Conservation (phyloP, 2,888 invertebrate species). For the Hemicrepidius hirtus region DNA sequence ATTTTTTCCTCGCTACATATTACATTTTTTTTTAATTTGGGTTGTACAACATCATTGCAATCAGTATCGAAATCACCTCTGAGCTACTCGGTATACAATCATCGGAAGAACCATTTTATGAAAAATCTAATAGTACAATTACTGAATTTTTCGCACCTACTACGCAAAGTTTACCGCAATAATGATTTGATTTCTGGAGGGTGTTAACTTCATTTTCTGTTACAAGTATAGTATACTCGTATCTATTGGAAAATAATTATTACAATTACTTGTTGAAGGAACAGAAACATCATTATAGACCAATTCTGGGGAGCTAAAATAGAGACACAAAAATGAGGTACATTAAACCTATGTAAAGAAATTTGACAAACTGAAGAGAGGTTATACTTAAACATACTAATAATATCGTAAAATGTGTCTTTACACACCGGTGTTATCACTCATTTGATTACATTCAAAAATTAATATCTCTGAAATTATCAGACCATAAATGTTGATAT, state of each 20-base stretch:
- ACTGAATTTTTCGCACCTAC: conserved; percentile 1
- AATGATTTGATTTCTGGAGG: background rate
- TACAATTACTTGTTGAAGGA: conserved; percentile 4
- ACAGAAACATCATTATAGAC: background rate
- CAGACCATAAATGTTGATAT: too few species aligned
- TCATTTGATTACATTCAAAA: too few species aligned
- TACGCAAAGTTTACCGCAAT: background rate
- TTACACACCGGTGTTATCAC: background rate
- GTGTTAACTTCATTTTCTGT: background rate
- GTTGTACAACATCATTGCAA: background rate
- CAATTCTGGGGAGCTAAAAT: conserved; percentile 11
- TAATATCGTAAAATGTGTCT: background rate
- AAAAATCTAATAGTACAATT: conserved; percentile 16
- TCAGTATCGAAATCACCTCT: conserved; percentile 4
- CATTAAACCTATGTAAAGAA: background rate
- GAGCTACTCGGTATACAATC: conserved; percentile 12
- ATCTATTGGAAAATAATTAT: background rate
- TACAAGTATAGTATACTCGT: background rate
- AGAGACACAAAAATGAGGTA: conserved; percentile 1
- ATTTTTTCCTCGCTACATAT: conserved; percentile 2
- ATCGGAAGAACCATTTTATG: conserved; percentile 18
- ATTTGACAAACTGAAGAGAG: background rate
- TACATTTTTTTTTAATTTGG: background rate
- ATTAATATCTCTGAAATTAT: too few species aligned
- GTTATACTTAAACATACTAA: background rate